Evolutionary conservation across 2,113 vertebrate species (phyloP).

Genomic region (Charina bottae): DNA sequence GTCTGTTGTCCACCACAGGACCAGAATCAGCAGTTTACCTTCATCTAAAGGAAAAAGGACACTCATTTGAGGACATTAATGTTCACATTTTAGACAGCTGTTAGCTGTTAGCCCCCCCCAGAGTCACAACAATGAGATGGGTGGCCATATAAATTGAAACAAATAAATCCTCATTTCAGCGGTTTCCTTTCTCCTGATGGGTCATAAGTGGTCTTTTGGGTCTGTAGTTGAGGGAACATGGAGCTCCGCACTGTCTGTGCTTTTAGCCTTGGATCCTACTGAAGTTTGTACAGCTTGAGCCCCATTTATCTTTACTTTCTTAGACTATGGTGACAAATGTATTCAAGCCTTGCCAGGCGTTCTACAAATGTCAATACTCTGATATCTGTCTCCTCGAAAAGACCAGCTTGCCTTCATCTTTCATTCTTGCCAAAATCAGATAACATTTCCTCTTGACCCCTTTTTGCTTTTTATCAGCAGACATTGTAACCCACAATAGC

Average conservation of each 20-base stretch:
- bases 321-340: background rate
- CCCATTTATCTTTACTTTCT: constrained; percentile 13
- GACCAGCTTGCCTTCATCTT: background rate
- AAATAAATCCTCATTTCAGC: no score
- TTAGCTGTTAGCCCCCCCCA: no score
- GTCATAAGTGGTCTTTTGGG: background rate
- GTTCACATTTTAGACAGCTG: no score
- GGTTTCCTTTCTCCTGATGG: background rate
- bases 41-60: no score
- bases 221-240: background rate
- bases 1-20: no score
- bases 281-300: constrained; percentile 1
- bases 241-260: background rate
- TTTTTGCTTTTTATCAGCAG: background rate
- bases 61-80: no score
- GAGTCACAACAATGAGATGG: no score
- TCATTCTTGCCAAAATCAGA: background rate
- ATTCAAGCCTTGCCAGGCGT: background rate
- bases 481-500: background rate
- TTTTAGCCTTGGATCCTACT: background rate
- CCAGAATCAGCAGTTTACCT: no score
- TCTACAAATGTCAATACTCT: background rate
- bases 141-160: no score
- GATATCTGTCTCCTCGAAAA: background rate
- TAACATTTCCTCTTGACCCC: background rate